Evolutionary conservation across 1,140 invertebrate species (phyloP), one percentile per base, ranked within the genome.

Genomic region (Zeugodacus cucurbitae): DNA sequence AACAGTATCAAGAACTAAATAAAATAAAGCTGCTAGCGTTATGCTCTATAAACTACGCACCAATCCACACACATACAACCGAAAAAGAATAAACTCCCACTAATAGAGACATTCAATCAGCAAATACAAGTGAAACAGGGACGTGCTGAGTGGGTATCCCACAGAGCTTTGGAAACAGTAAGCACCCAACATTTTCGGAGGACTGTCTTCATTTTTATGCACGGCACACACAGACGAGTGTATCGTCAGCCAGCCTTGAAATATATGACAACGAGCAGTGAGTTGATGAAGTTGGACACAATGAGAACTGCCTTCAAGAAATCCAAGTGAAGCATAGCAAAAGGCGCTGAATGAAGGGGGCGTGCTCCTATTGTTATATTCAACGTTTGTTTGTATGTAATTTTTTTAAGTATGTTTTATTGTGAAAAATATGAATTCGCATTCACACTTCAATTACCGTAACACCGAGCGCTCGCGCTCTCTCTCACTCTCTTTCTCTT

Each of bases 371-470:
- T 82, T 82, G 74, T 82, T 82, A 26, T 48, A 26, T n/a, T n/a
- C 7, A 41, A 82, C 7, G 70, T 74, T 14, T 41, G 70, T 34
- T 4, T 74, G 74, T 48, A 3, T 54, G 22, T 48, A 82, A 82
- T 48, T 82, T 44, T 48, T 82, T 44, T 44, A 82, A 82, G 34
- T 82, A 82, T 82, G 74, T 82, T 82, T 48, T 37, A 82, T 82
- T 82, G n/a, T 82, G 74, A 26, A 48, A 82, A 82, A 82, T 26
- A 78, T 48, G 74, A 48, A 82, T 29, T 82, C 74, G 41, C 74
- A 82, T 82, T 82, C 74, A 82, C 74, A 82, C 74, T 82, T 82
- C 74, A 82, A 82, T 82, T 82, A 82, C 74, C 74, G 37, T 82
- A 44, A 48, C 74, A 34, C 26, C 74, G 48, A 82, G 7, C 44